Conservation (phyloP, 2,113 vertebrate genomes). For the Cochlearius cochlearius region DNA sequence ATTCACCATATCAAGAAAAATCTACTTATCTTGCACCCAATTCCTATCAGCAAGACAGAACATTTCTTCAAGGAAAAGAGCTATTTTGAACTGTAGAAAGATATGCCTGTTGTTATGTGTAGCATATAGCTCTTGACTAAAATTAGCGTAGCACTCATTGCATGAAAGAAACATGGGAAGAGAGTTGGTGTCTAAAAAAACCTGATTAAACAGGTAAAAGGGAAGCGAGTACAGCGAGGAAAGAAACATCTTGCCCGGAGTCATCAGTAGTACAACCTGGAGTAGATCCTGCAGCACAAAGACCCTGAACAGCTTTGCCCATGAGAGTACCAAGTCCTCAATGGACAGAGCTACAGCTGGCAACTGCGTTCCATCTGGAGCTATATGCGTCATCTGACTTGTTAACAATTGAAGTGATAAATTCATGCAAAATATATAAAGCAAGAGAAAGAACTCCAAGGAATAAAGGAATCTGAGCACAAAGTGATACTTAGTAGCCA, state of each 20-base stretch:
- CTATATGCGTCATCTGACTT: not conserved
- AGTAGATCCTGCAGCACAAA: not conserved
- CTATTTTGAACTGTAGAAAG: not conserved
- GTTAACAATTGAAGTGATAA: not conserved
- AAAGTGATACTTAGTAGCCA: not conserved
- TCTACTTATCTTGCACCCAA: not conserved
- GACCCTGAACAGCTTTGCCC: not conserved
- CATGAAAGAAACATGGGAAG: not conserved
- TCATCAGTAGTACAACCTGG: not conserved
- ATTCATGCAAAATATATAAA: not conserved
- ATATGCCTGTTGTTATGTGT: not conserved
- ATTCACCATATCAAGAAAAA: not conserved
- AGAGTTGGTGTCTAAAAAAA: not conserved
- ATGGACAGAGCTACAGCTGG: not conserved
- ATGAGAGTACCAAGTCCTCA: not conserved
- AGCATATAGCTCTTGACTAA: not conserved
- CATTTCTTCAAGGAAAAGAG: not conserved
- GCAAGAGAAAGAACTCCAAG: not conserved
- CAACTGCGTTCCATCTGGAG: not conserved
- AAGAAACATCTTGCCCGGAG: not conserved
- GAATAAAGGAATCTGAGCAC: not conserved
- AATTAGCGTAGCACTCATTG: not conserved
- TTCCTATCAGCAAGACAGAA: not conserved
- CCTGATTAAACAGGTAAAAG: not conserved
- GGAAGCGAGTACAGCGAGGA: not conserved